Conservation (phyloP, 2,113 vertebrate species). For the Psophia crepitans region DNA sequence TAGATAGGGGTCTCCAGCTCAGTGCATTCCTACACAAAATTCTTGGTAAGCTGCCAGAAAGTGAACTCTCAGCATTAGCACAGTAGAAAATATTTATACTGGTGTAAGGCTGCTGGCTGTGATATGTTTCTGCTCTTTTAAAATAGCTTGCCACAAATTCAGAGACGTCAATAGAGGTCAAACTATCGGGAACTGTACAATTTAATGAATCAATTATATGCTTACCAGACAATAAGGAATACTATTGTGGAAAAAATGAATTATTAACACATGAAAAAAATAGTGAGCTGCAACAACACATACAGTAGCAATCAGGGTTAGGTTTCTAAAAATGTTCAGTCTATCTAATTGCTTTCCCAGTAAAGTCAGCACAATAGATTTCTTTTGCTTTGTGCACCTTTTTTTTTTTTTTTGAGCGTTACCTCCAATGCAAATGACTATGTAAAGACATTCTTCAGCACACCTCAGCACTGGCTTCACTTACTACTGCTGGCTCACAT, state of each 20-base stretch:
- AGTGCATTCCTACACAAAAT: conserved; percentile 62
- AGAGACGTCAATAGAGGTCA: conserved; percentile 36
- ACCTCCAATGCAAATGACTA: background rate
- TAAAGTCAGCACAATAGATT: background rate
- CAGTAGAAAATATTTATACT: conserved; percentile 67
- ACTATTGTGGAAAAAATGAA: background rate
- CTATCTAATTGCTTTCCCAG: background rate
- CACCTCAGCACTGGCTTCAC: background rate
- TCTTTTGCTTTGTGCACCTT: background rate
- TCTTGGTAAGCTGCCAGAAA: conserved; percentile 67
- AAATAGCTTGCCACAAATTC: conserved; percentile 43
- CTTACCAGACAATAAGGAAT: conserved; percentile 22
- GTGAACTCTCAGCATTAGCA: conserved; percentile 49
- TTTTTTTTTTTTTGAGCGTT: background rate
- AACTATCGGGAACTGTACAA: conserved; percentile 9
- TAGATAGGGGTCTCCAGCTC: conserved; percentile 56
- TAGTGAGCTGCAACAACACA: background rate
- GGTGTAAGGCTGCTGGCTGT: conserved; percentile 36
- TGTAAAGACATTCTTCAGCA: background rate
- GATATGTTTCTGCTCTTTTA: conserved; percentile 59
- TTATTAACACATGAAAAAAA: conserved; percentile 49
- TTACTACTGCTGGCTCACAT: background rate
- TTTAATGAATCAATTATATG: conserved; percentile 41
- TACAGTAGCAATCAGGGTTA: conserved; percentile 7
- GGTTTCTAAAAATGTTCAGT: background rate